Evolutionary conservation across 2,888 invertebrate genomes (phyloP).

Genomic region (Muschampia plurimacula): DNA sequence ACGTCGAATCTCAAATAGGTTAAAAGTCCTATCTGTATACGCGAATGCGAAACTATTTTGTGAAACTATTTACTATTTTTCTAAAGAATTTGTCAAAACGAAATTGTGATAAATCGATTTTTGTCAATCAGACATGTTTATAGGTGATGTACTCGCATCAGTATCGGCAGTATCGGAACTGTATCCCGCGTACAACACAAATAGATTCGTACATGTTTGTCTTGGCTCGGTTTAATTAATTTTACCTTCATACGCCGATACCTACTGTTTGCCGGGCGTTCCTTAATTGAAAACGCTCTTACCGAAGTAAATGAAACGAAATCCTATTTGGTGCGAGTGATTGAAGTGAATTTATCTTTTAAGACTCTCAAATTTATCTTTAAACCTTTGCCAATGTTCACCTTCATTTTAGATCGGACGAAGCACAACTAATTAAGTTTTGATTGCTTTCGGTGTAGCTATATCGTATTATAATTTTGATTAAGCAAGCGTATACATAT

Average conservation of each 20-base stretch:
- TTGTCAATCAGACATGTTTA: slow-evolving; percentile 9
- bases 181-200: slow-evolving; percentile 67
- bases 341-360: slow-evolving; percentile 84
- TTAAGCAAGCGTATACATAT: slow-evolving; percentile 2
- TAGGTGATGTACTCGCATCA: neutral
- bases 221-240: slow-evolving; percentile 84
- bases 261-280: slow-evolving; percentile 78
- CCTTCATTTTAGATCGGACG: slow-evolving; percentile 64
- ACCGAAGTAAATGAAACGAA: slow-evolving; percentile 82
- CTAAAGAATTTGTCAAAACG: too few species aligned
- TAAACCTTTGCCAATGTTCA: slow-evolving; percentile 65
- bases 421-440: slow-evolving; percentile 77
- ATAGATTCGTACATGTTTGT: slow-evolving; percentile 83
- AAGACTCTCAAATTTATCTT: slow-evolving; percentile 82
- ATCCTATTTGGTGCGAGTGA: slow-evolving; percentile 83
- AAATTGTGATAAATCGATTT: slow-evolving; percentile 3
- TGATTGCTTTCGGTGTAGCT: slow-evolving; percentile 69
- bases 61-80: too few species aligned
- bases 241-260: slow-evolving; percentile 85
- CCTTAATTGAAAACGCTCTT: slow-evolving; percentile 85
- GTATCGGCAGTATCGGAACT: slow-evolving; percentile 23
- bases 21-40: too few species aligned
- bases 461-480: slow-evolving; percentile 10
- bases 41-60: too few species aligned
- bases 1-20: too few species aligned